Evolutionary conservation across 2,888 invertebrate genomes (phyloP).

Genomic region (Germaria angustata): DNA sequence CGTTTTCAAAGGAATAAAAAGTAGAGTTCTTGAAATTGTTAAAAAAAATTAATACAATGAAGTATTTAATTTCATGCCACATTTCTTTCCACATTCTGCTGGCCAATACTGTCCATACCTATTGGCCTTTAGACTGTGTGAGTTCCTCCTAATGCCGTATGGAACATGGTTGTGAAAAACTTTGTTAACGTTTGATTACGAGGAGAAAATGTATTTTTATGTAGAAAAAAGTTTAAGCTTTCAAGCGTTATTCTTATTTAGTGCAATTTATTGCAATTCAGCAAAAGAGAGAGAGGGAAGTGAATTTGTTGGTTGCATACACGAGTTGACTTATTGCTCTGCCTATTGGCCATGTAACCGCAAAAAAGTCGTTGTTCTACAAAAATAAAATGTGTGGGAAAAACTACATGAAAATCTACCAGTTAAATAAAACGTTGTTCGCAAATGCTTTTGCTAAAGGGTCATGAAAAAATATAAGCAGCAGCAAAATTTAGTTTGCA

Average conservation of each 20-base stretch:
- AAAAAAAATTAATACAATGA: too few relatives aligned
- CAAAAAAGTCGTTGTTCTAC: constrained; percentile 12
- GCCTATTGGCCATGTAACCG: constrained; percentile 46
- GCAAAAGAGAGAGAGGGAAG: neutral
- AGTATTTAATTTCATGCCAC: too few relatives aligned
- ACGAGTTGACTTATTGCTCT: constrained; percentile 56
- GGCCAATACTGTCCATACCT: neutral
- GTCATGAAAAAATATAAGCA: neutral
- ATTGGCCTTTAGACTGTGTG: neutral
- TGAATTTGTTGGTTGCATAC: constrained; percentile 29
- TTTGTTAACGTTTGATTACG: neutral
- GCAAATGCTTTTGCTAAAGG: neutral
- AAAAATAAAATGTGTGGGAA: constrained; percentile 22
- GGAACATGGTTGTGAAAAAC: neutral
- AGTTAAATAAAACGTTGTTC: neutral
- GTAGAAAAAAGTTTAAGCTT: neutral
- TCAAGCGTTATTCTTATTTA: constrained; percentile 40
- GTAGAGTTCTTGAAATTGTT: too few relatives aligned
- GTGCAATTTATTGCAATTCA: constrained; percentile 48
- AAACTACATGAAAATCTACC: neutral
- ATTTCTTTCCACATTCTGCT: neutral
- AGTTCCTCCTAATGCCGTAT: too few relatives aligned
- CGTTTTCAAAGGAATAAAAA: too few relatives aligned
- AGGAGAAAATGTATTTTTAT: neutral
- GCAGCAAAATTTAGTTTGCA: neutral